Evolutionary conservation across 2,888 invertebrate genomes (phyloP).

Genomic region (Gastracanthus pulcherrimus): DNA sequence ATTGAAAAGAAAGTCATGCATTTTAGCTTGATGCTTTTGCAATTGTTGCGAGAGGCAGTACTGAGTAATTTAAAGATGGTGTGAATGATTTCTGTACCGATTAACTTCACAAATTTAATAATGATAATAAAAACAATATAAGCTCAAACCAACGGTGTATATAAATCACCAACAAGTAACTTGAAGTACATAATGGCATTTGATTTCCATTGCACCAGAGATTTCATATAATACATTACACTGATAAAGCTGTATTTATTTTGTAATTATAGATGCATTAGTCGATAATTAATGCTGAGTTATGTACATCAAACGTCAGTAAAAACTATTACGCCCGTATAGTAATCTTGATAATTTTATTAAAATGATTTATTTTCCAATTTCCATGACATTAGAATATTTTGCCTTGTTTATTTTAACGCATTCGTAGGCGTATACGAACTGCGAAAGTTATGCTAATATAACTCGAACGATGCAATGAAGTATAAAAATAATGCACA

Average conservation of each 20-base stretch:
- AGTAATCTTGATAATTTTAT: neutral
- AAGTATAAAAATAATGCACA: constrained; percentile 8
- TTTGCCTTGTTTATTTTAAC: neutral
- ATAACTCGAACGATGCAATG: neutral
- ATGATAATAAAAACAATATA: neutral
- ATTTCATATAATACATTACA: neutral
- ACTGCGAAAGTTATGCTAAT: constrained; percentile 28
- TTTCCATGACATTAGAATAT: constrained; percentile 20
- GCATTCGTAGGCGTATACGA: neutral
- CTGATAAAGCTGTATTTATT: constrained; percentile 11
- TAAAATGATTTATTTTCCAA: constrained; percentile 1
- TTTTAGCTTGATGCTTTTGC: neutral
- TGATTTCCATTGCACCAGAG: neutral
- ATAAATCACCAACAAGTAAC: neutral
- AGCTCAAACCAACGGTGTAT: neutral
- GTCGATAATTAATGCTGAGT: neutral
- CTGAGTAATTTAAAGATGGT: neutral
- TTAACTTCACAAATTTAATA: too few species aligned
- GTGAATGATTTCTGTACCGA: too few species aligned
- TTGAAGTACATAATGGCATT: constrained; percentile 1
- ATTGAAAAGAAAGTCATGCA: neutral
- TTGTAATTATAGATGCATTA: constrained; percentile 4
- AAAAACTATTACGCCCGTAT: neutral
- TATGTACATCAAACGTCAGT: neutral
- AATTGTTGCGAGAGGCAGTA: neutral